These are phyloP conservation scores for Lithobates sylvaticus DNA, from an alignment of 2,797 vertebrate species.

Conservation along the genomic window DNA sequence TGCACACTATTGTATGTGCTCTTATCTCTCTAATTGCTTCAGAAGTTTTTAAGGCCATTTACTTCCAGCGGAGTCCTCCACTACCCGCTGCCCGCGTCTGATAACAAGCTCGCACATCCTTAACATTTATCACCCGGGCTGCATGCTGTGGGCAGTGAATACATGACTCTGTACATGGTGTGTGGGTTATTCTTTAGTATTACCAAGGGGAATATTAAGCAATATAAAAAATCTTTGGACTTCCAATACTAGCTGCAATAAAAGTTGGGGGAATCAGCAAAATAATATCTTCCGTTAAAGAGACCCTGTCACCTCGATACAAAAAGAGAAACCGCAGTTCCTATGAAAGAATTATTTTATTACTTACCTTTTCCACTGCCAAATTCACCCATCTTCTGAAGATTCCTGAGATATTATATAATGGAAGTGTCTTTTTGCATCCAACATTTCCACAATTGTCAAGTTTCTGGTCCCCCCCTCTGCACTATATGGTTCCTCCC, in stretches of 20 bases:
- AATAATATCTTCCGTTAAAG: not conserved
- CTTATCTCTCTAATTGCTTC: constrained; percentile 54
- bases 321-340: too few species aligned
- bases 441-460: too few species aligned
- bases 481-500: too few species aligned
- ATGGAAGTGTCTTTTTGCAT: too few species aligned
- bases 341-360: too few species aligned
- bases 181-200: not conserved
- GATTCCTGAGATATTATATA: too few species aligned
- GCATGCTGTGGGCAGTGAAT: constrained; percentile 9
- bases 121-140: not conserved
- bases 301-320: too few species aligned
- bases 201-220: not conserved
- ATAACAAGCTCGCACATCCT: constrained; percentile 33
- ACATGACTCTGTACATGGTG: not conserved
- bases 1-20: constrained; percentile 12
- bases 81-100: constrained; percentile 27
- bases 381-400: too few species aligned
- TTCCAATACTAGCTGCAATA: not conserved
- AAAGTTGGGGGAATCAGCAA: not conserved
- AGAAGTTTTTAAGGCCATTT: constrained; percentile 28
- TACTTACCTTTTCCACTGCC: too few species aligned
- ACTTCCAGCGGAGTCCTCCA: not conserved
- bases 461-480: too few species aligned
- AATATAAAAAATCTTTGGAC: not conserved